Percentiles rank a stretch among this genome's conserved stretches.
These are phyloP conservation scores for Stenotaenia linearis DNA, from an alignment of 2,888 invertebrate species.

Conservation along the genomic window DNA sequence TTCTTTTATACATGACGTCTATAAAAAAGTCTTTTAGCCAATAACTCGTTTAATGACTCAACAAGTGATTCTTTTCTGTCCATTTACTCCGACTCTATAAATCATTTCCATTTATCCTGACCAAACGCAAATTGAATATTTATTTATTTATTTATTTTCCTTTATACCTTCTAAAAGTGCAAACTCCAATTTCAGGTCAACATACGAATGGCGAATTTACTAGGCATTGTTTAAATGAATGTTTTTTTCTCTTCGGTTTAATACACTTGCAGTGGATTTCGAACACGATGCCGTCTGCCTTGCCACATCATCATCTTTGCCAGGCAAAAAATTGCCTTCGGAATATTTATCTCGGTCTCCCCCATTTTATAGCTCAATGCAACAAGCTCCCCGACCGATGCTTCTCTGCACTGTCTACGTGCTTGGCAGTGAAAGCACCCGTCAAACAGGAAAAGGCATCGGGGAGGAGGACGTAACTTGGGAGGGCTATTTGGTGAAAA, in stretches of 20 bases:
- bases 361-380: conserved; percentile 12
- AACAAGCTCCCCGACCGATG: conserved; percentile 24
- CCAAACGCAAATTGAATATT: neutral
- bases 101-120: neutral
- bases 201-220: neutral
- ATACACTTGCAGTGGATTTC: conserved; percentile 15
- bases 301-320: conserved; percentile 10
- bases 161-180: neutral
- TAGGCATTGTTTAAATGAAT: neutral
- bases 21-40: conserved; percentile 12
- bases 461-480: neutral
- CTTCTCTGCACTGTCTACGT: conserved; percentile 21
- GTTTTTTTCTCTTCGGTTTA: neutral
- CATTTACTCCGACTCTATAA: neutral
- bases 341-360: conserved; percentile 12
- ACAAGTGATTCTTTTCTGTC: conserved; percentile 10
- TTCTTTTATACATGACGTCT: neutral
- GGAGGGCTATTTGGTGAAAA: conserved; percentile 3
- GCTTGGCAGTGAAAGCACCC: conserved; percentile 26
- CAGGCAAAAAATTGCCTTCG: conserved; percentile 10
- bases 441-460: conserved; percentile 7
- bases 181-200: neutral
- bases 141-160: no score
- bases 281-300: conserved; percentile 4
- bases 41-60: conserved; percentile 14